Base-by-base conservation (phyloP, 2,888 invertebrate genomes). In the Coecobrya sp. region DNA sequence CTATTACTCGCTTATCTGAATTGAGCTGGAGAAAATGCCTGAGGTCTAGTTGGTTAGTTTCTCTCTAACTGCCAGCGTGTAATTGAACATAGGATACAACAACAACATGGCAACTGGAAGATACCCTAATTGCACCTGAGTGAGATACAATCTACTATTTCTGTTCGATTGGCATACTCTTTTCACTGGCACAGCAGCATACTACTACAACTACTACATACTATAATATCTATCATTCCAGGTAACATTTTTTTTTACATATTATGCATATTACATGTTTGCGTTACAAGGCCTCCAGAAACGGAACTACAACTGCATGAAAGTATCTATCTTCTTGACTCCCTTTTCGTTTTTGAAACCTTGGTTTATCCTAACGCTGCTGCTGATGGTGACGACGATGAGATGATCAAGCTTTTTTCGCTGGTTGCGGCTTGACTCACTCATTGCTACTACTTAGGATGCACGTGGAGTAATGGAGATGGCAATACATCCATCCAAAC, bases 121-220 rank as follows among this genome's bases (percentile, higher is more conserved):
- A 86, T 68, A 68, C 30, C 62, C 87, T 87, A 87, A 87, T 87
- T 87, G 76, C 76, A 87, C 42, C 76, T 76, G 25, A 62, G 36
- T 62, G 62, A 86, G 86, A 87, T 87, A 42, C 45, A 73, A 87
- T 87, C 87, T 76, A 25, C 55, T 62, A 82, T 42, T 82, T 42
- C 30, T 42, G 36, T 82, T 36, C 42, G 19, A 27, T 10, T 49
- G 49, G 52, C 19, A 25, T 52, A 25, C 49, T 49, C 52, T 79
- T 79, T 79, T 52, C 52, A 30, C 52, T 27, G 0, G 3, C 8
- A 79, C 52, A 49, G 13, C 45, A 49, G 25, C 25, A 49, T 25
- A 5, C 2, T 59, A 19, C n/a, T 19, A 19, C 3, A 59, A 1
- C 19, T 22, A 19, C 8, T 59, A 3, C 16, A 59, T 62, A 62